Evolutionary conservation across 2,888 invertebrate genomes (phyloP), one percentile per base, ranked within the genome.

Genomic region (Eristalis arbustorum): DNA sequence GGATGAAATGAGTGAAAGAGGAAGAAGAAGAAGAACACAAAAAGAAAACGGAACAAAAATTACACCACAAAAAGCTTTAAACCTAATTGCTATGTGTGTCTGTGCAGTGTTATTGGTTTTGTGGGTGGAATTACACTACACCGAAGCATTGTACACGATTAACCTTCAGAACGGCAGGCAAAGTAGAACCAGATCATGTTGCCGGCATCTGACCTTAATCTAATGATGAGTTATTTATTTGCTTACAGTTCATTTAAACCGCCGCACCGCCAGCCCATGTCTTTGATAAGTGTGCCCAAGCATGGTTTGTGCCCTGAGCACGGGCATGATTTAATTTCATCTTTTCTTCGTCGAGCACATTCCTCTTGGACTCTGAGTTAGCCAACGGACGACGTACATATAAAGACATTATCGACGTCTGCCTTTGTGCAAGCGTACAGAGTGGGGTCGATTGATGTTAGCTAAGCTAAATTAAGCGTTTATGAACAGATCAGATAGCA

Each of bases 51-150:
- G 18, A 80, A 76, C 4, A 49, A n/a, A 49, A 79, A 71, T 34
- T 72, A 66, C 56, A 67, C 69, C 23, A 73, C 57, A 82, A 85
- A 64, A 85, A 80, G 84, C 81, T 28, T 49, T n/a, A 79, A 75
- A 75, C 0, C 13, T 37, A 77, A 68, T 59, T 56, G 67, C 49
- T 61, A 23, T n/a, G 18, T 8, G 49, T 49, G 18, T 4, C 0
- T 49, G 49, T 49, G n/a, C 18, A n/a, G 49, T 49, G 49, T 49
- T 42, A n/a, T 42, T 42, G 14, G 14, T n/a, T 42, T 42, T 6
- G 40, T 56, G 71, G 23, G 14, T 22, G 23, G 11, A 18, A 34
- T 37, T 57, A 18, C 64, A n/a, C 18, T 14, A 23, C 18, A n/a
- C 37, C 13, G 42, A 59, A 57, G 76, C 69, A 67, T 74, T 85